Conservation (phyloP, 2,797 vertebrate species). For the Notoglanidium macrostoma region DNA sequence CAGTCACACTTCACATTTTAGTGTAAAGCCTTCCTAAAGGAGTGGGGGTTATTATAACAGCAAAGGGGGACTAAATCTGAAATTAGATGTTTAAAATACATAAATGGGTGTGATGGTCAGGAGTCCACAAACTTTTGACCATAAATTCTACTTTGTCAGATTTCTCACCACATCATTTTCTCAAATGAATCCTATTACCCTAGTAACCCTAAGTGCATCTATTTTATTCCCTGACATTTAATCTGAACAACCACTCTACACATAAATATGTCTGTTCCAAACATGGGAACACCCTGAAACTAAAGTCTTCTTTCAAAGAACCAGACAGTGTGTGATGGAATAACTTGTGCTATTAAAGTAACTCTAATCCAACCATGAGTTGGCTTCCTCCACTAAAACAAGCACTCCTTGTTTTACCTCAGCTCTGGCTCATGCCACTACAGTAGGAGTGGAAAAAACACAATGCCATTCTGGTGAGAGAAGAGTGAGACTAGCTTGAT, state of each 20-base stretch:
- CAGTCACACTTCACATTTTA: too few relatives aligned
- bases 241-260: not conserved
- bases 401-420: slow-evolving; percentile 65
- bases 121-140: too few relatives aligned
- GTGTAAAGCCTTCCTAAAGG: too few relatives aligned
- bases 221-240: not conserved
- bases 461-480: not conserved
- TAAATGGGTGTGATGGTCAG: too few relatives aligned
- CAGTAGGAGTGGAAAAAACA: slow-evolving; percentile 34
- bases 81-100: too few relatives aligned
- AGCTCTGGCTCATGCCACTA: slow-evolving; percentile 32
- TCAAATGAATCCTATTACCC: not conserved
- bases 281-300: not conserved
- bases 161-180: not conserved
- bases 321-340: slow-evolving; percentile 9
- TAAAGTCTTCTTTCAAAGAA: not conserved
- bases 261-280: not conserved
- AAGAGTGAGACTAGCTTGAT: not conserved
- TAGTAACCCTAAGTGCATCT: not conserved
- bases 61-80: too few relatives aligned
- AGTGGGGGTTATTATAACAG: too few relatives aligned
- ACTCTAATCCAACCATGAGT: slow-evolving; percentile 35
- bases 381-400: slow-evolving; percentile 56
- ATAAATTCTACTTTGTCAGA: too few relatives aligned
- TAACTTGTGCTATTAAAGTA: not conserved